These are phyloP conservation scores for Rotaria socialis DNA, from an alignment of 2,888 invertebrate species.

Conservation along the genomic window DNA sequence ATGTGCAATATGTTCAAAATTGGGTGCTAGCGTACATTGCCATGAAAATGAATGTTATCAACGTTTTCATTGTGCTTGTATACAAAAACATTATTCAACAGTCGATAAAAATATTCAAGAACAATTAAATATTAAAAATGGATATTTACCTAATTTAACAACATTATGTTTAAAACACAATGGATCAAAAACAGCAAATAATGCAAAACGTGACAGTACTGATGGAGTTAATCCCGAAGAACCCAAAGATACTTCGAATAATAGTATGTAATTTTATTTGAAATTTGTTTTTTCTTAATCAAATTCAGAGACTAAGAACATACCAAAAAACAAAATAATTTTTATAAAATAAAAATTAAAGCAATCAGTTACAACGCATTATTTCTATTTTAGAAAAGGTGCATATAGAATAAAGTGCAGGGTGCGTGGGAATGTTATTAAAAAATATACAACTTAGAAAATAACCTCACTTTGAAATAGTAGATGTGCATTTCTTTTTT, in stretches of 20 bases:
- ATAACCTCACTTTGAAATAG: too few species aligned
- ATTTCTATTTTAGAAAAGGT: too few species aligned
- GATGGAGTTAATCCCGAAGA: not conserved
- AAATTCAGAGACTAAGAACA: too few species aligned
- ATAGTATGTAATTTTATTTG: not conserved
- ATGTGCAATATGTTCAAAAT: conserved; percentile 6
- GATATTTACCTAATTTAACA: not conserved
- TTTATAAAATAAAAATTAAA: too few species aligned
- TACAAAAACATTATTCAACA: conserved; percentile 34
- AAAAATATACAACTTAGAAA: too few species aligned
- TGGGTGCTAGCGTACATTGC: conserved; percentile 2
- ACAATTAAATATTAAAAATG: conserved; percentile 9
- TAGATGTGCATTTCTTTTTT: too few species aligned
- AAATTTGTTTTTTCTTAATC: too few species aligned
- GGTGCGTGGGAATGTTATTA: too few species aligned
- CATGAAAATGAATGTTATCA: conserved; percentile 35
- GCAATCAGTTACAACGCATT: too few species aligned
- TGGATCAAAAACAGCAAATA: not conserved
- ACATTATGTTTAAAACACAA: conserved; percentile 4
- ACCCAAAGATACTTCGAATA: not conserved
- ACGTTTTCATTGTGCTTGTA: conserved; percentile 43
- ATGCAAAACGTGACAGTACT: not conserved
- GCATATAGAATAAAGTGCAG: too few species aligned
- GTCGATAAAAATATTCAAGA: not conserved
- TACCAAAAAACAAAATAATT: too few species aligned